Evolutionary conservation across 2,797 vertebrate species (phyloP), one percentile per base, ranked within the genome.

Genomic region (Ctenopoma multispine): DNA sequence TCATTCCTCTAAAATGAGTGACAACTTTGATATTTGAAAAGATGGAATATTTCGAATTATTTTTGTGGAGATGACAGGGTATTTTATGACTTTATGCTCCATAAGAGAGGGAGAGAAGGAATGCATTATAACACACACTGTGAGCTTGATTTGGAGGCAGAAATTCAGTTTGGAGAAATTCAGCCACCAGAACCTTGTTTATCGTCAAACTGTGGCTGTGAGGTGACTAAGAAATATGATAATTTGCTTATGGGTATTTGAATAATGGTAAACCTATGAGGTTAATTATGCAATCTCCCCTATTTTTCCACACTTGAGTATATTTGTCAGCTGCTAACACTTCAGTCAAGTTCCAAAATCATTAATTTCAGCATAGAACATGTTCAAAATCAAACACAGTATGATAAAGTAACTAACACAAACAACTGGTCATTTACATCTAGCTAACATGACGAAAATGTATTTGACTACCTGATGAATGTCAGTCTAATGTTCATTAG

Each of bases 1-100:
- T 29, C 43, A 29, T 31, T 63, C 47, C 2, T 38, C 47, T 18
- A 0, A 15, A 56, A 31, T 50, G 46, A 79, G 48, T 53, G 59
- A 18, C 63, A 80, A 47, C 49, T 60, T 38, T 54, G 40, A 66
- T 70, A 56, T 70, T 46, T 66, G 0, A 63, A 31, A 56, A 54
- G n/a, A 69, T 74, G 27, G 69, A 68, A 67, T 24, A 48, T 71
- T 50, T 49, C 49, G 43, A 43, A 46, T 44, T 54, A 38, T 29
- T 38, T 38, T 12, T 48, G 3, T 34, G 36, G 7, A 13, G 40
- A 56, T 24, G 20, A 38, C 4, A 5, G 7, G 13, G 12, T 29
- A 3, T 57, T 73, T 55, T 46, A 24, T 44, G 23, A 18, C 21
- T 62, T 67, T 49, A 10, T 50, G 48, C 55, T 63, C 34, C 0